phyloP scores from a whole-genome alignment of 2,888 invertebrate genomes.

The Habrosyne pyritoides region DNA sequence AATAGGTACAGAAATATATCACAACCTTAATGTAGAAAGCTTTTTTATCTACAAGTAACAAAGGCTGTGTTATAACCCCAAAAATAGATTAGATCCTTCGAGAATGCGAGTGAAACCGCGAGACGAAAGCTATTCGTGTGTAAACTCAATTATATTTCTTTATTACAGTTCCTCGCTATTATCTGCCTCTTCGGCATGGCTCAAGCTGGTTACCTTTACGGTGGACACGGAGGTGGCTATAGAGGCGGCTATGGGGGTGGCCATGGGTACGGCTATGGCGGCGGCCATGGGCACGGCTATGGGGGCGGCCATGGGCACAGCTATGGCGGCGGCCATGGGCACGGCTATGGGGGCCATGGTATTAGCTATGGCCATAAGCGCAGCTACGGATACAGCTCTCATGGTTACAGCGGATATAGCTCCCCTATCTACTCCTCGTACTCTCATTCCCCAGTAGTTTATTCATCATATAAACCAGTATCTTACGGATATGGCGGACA shows the following conservation, averaged over 20 bases:
- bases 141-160: slow-evolving; percentile 6
- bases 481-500: slow-evolving; percentile 15
- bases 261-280: slow-evolving; percentile 11
- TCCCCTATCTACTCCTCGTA: not conserved
- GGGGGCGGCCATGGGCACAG: slow-evolving; percentile 20
- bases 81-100: too few relatives aligned
- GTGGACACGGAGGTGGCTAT: slow-evolving; percentile 30
- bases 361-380: slow-evolving; percentile 19
- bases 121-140: not conserved
- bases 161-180: slow-evolving; percentile 50
- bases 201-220: slow-evolving; percentile 50
- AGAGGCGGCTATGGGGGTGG: slow-evolving; percentile 18
- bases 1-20: too few relatives aligned
- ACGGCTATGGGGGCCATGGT: slow-evolving; percentile 17
- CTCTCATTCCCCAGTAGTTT: not conserved
- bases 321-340: slow-evolving; percentile 20
- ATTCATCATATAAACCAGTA: not conserved
- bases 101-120: too few relatives aligned
- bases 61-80: too few relatives aligned
- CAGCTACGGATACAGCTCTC: slow-evolving; percentile 10
- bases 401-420: slow-evolving; percentile 20
- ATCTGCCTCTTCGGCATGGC: slow-evolving; percentile 54
- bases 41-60: slow-evolving; percentile 10
- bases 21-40: slow-evolving; percentile 26
- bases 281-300: slow-evolving; percentile 15